phyloP scores from a whole-genome alignment of 2,888 invertebrate genomes.

The Gibbula magus region DNA sequence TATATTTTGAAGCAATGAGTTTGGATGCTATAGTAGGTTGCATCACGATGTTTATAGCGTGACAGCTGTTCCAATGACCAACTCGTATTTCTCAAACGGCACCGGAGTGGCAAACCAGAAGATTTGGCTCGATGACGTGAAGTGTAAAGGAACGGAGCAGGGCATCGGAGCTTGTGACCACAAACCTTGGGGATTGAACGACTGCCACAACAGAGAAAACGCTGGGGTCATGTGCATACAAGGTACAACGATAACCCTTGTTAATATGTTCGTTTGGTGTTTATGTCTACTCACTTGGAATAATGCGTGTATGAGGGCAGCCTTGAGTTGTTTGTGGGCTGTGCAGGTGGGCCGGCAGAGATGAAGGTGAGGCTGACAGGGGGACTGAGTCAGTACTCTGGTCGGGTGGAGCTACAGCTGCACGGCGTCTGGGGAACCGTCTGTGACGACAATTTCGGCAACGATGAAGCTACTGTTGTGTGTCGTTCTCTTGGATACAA shows the following conservation, averaged over 20 bases:
- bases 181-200: conserved; percentile 49
- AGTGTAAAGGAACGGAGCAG: conserved; percentile 53
- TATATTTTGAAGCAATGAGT: no score
- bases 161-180: conserved; percentile 55
- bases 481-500: conserved; percentile 32
- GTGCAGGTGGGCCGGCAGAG: not conserved
- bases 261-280: no score
- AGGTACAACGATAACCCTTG: no score
- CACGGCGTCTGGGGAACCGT: conserved; percentile 42
- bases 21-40: not conserved
- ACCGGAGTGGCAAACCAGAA: conserved; percentile 34
- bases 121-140: conserved; percentile 61
- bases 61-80: conserved; percentile 49
- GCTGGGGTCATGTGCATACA: conserved; percentile 56
- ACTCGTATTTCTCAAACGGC: conserved; percentile 51
- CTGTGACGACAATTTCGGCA: conserved; percentile 40
- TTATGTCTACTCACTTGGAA: not conserved
- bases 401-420: conserved; percentile 42
- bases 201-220: conserved; percentile 58
- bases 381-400: conserved; percentile 39
- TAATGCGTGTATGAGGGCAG: not conserved
- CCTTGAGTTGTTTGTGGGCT: not conserved
- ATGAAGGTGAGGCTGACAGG: conserved; percentile 36
- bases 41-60: conserved; percentile 32
- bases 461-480: conserved; percentile 26